Conservation (phyloP, 2,888 invertebrate species). For the Apeira syringaria region DNA sequence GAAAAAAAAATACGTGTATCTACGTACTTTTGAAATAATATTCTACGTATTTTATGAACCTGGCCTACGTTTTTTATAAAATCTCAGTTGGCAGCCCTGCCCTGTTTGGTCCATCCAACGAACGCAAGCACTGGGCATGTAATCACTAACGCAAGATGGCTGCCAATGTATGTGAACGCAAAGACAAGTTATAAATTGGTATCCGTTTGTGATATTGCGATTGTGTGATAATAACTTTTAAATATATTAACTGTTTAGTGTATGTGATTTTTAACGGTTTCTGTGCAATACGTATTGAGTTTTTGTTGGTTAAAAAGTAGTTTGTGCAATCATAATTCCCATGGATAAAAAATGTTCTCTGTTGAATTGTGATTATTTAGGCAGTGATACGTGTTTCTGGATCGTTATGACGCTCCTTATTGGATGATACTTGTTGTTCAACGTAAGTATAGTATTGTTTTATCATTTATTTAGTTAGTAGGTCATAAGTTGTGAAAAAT, state of each 20-base stretch:
- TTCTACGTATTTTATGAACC: too few relatives aligned
- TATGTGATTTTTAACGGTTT: slow-evolving; percentile 59
- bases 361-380: slow-evolving; percentile 81
- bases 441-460: slow-evolving; percentile 62
- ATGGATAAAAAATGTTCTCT: slow-evolving; percentile 75
- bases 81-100: too few relatives aligned
- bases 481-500: slow-evolving; percentile 41
- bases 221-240: slow-evolving; percentile 70
- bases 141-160: slow-evolving; percentile 82
- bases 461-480: slow-evolving; percentile 27
- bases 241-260: slow-evolving; percentile 62
- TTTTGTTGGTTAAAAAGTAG: slow-evolving; percentile 67
- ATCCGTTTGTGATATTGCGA: slow-evolving; percentile 71
- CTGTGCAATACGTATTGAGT: slow-evolving; percentile 75
- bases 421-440: slow-evolving; percentile 76
- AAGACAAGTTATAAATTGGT: slow-evolving; percentile 77
- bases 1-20: too few relatives aligned
- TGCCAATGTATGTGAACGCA: slow-evolving; percentile 81
- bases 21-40: too few relatives aligned
- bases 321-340: slow-evolving; percentile 74
- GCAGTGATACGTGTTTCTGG: slow-evolving; percentile 73
- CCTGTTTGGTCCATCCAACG: too few relatives aligned
- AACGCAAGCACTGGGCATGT: too few relatives aligned
- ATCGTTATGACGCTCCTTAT: slow-evolving; percentile 73
- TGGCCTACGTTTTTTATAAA: too few relatives aligned